phyloP scores from a whole-genome alignment of 1,140 invertebrate species.

The Ips typographus region DNA sequence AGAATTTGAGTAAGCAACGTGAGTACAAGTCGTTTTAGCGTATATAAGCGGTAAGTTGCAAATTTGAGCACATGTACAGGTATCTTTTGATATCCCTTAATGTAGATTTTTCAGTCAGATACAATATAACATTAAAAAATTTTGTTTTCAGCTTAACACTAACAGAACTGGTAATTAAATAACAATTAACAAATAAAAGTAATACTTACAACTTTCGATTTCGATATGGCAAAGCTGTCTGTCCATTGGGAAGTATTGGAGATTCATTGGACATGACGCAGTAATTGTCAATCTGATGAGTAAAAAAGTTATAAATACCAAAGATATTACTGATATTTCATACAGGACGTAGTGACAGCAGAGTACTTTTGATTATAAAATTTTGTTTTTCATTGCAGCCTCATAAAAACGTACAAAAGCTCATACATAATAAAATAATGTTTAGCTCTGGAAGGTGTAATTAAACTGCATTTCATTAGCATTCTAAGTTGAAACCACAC shows the following conservation, averaged over 20 bases:
- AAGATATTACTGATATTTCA: too few relatives aligned
- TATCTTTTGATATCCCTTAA: conserved; percentile 47
- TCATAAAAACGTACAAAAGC: too few relatives aligned
- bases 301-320: not conserved
- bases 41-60: not conserved
- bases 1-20: too few relatives aligned
- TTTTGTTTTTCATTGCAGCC: too few relatives aligned
- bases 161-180: conserved; percentile 17
- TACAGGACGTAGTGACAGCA: too few relatives aligned
- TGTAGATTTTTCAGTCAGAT: too few relatives aligned
- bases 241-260: conserved; percentile 97
- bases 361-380: too few relatives aligned
- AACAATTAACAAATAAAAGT: conserved; percentile 33
- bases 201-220: conserved; percentile 97
- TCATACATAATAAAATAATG: too few relatives aligned
- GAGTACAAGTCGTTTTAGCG: too few relatives aligned
- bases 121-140: not conserved
- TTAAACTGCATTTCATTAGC: too few relatives aligned
- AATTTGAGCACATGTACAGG: conserved; percentile 47
- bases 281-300: conserved; percentile 91
- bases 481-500: not conserved
- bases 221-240: conserved; percentile 95
- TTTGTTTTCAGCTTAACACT: not conserved
- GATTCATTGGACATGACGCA: conserved; percentile 96
- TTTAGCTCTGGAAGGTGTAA: too few relatives aligned